Evolutionary conservation across 23 tunicate genomes (phyloP), one percentile per base, ranked within the genome.

Genomic region (Trididemnum clinides): DNA sequence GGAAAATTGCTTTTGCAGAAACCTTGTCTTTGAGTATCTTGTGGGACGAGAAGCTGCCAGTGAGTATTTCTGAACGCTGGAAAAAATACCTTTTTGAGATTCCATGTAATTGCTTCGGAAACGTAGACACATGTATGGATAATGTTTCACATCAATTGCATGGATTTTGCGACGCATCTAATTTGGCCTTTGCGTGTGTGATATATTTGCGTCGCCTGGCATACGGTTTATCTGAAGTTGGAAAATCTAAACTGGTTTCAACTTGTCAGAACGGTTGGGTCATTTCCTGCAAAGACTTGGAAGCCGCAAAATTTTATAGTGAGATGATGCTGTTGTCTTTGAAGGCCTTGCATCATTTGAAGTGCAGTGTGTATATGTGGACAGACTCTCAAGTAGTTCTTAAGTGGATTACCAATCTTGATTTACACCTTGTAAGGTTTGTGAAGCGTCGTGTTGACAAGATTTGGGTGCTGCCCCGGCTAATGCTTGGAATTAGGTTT

Each of bases 21-120:
- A 30, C 38, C 3, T 22, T 57, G 1, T 19, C 31, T 2, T 21
- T 1, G 15, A 28, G 31, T 19, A 6, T 38, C 15, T 22, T 12
- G 37, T 73, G 80, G 80, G 80, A 73, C 80, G 80, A 37, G 6
- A 28, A 36, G 31, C 2, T 73, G 57, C 57, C 80, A 37, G 80
- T 7, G 6, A 30, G 33, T 73, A 26, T 73, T 22, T 7, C 1
- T 3, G 31, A 73, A 19, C 27, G 38, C 3, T 73, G 80, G 80
- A 73, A 37, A 19, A 26, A 2, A n/a, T 73, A 57, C 57, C 80
- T 73, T 39, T 26, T 36, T 73, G 5, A 54, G 54, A 20, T 73
- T 20, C 54, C 80, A 23, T 2, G 80, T 19, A 2, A 26, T 4
- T 73, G 22, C 57, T 37, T 73, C 38, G 54, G 6, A 39, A 20